These are phyloP conservation scores for Aphrophora alni DNA, from an alignment of 2,888 invertebrate species.

Conservation along the genomic window DNA sequence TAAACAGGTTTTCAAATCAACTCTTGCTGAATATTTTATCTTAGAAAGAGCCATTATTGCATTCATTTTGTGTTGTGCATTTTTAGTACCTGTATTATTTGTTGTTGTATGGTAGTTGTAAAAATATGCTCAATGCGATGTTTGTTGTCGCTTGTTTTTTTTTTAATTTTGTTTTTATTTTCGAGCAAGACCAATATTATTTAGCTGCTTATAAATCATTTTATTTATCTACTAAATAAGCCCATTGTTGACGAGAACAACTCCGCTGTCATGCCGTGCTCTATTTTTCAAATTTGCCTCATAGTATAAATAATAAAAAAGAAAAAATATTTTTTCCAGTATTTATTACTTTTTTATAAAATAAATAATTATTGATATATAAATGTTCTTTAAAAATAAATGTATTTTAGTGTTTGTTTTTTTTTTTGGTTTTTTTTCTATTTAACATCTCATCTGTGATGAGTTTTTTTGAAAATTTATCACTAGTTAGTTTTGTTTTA, in stretches of 20 bases:
- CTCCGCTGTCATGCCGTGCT: conserved; percentile 13
- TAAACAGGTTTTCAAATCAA: not conserved
- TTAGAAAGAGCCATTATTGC: not conserved
- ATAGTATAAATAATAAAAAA: conserved; percentile 42
- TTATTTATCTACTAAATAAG: conserved; percentile 9
- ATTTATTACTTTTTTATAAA: conserved; percentile 50
- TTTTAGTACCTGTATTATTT: conserved; percentile 44
- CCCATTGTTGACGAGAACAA: not conserved
- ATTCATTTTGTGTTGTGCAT: not conserved
- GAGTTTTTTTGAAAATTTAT: not conserved
- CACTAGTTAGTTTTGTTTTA: not conserved
- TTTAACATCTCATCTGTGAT: not conserved
- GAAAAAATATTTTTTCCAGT: conserved; percentile 48
- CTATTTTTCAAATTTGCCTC: conserved; percentile 23
- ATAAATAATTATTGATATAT: conserved; percentile 47
- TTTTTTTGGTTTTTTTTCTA: not conserved
- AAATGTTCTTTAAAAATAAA: conserved; percentile 41
- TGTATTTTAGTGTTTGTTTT: not conserved
- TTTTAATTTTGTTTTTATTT: not conserved
- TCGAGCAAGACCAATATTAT: not conserved
- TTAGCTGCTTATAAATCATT: not conserved
- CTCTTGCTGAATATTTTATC: not conserved
- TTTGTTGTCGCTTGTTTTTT: conserved; percentile 29
- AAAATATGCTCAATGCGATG: conserved; percentile 43
- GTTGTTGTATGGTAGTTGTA: conserved; percentile 40